Evolutionary conservation across 1,140 invertebrate genomes (phyloP), one percentile per base, ranked within the genome.

Genomic region (Alviniconcha marisindica): DNA sequence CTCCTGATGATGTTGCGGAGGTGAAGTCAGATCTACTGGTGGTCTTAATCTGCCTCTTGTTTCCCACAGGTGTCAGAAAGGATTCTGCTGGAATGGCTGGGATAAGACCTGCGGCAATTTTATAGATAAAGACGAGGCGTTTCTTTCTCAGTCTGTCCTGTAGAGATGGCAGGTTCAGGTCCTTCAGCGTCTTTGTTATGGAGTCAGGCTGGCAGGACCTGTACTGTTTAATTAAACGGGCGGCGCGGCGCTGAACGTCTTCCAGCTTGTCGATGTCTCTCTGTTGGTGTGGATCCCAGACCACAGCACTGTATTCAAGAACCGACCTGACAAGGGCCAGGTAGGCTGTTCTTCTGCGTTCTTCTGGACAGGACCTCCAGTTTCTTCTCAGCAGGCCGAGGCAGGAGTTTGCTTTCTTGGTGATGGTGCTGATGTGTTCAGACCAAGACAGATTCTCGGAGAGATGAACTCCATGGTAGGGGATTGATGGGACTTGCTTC

Each of bases 381-480:
- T 84, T 86, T 21, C 86, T 42, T n/a, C 76, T 21, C 10, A 87
- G 44, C 44, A 87, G n/a, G 10, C 85, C 85, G 38, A 87, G 81
- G 7, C 83, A 83, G 36, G 77, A 83, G 42, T 44, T 87, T 1
- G 81, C 83, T 85, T 69, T 80, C 56, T 85, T 85, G 18, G 40
- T 42, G 14, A 84, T 84, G 1, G 79, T 87, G 60, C 56, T 79
- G 3, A 83, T 83, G 54, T 83, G 82, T 0, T 21, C 56, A 5
- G 28, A 15, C 81, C 81, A 87, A 74, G 82, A 77, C 71, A 85
- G 33, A 38, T 85, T 77, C 10, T 38, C 0, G 1, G 12, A 54
- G 81, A 66, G 1, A n/a, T 71, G n/a, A 78, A n/a, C 10, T 78
- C 86, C 15, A 85, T 78, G 60, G 80, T 85, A 18, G 81, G 86